Base-by-base conservation (phyloP, 2,113 vertebrate species). In the Misgurnus mizolepis region DNA sequence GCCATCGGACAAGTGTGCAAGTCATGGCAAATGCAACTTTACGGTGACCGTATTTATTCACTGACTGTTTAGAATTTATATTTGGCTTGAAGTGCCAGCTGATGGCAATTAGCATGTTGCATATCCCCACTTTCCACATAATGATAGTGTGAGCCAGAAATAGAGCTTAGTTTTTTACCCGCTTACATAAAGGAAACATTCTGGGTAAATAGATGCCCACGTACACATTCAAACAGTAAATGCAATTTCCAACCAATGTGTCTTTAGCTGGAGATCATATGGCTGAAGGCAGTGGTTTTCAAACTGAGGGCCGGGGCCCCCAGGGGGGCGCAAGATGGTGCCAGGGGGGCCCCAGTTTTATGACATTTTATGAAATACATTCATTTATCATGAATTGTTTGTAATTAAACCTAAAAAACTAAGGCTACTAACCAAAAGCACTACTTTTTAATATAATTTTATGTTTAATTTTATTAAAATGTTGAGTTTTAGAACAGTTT, bases 21-120 rank as follows among this genome's bases (percentile, higher is more conserved):
- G n/a, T 58, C n/a, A 8, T 17, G 1, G n/a, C 55, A 58, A 56
- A 56, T 6, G 2, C 15, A 17, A 58, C n/a, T 5, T 58, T 18
- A 58, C 6, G 18, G 17, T 18, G 17, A 58, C 0, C 6, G 18
- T 17, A n/a, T 7, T 58, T 56, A 56, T 56, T 56, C 15, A n/a
- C 60, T 50, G 45, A 34, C 27, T 34, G 27, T 47, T 53, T 66
- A n/a, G 60, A n/a, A 76, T 64, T 50, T 76, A 39, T 66, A 67
- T 77, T 53, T 66, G 34, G 75, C 47, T 67, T 77, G 47, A 77
- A 66, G 75, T 18, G 49, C 27, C 75, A 67, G 61, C 75, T 77
- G 75, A 77, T 55, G 47, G 75, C 49, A 76, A 53, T 66, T 66
- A 66, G 22, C 74, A 12, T 65, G 47, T 41, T 77, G 61, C 75